A percentile compares a stretch with the other conserved stretches of the same genome.
These are phyloP conservation scores for Conus canariensis DNA, from an alignment of 2,888 invertebrate genomes.

Conservation along the genomic window DNA sequence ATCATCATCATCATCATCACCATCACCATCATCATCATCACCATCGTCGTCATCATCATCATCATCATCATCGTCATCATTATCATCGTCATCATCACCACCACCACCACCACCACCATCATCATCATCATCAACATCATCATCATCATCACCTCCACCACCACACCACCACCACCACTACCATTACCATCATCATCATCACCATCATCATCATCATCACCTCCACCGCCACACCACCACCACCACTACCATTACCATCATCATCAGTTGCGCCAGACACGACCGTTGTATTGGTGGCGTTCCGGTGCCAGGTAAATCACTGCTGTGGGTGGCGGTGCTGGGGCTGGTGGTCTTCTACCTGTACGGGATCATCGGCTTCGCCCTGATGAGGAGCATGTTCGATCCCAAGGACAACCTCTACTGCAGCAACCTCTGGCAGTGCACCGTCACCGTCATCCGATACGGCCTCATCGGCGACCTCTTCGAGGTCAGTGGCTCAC, in stretches of 20 bases:
- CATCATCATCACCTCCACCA: too few relatives aligned
- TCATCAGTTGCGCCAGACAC: too few relatives aligned
- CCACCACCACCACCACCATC: too few relatives aligned
- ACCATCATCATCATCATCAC: too few relatives aligned
- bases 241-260: too few relatives aligned
- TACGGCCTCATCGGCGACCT: slow-evolving; percentile 78
- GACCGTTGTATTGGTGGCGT: too few relatives aligned
- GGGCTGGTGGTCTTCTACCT: slow-evolving; percentile 78
- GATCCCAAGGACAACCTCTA: slow-evolving; percentile 73
- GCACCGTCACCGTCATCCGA: slow-evolving; percentile 77
- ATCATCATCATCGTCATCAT: slow-evolving; percentile 16
- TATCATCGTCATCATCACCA: neutral
- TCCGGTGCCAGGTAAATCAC: slow-evolving; percentile 70
- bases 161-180: too few relatives aligned
- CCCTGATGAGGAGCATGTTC: slow-evolving; percentile 77
- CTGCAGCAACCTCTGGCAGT: slow-evolving; percentile 77
- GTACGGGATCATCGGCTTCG: slow-evolving; percentile 78
- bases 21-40: slow-evolving; percentile 39
- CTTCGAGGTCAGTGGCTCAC: slow-evolving; percentile 71
- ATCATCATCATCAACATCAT: too few relatives aligned
- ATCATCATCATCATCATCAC: neutral
- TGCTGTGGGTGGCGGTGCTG: slow-evolving; percentile 78
- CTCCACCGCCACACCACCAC: too few relatives aligned
- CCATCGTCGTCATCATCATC: slow-evolving; percentile 38
- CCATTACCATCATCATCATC: too few relatives aligned